Evolutionary conservation across 2,888 invertebrate species (phyloP), one percentile per base, ranked within the genome.

Genomic region (Melanargia galathea): DNA sequence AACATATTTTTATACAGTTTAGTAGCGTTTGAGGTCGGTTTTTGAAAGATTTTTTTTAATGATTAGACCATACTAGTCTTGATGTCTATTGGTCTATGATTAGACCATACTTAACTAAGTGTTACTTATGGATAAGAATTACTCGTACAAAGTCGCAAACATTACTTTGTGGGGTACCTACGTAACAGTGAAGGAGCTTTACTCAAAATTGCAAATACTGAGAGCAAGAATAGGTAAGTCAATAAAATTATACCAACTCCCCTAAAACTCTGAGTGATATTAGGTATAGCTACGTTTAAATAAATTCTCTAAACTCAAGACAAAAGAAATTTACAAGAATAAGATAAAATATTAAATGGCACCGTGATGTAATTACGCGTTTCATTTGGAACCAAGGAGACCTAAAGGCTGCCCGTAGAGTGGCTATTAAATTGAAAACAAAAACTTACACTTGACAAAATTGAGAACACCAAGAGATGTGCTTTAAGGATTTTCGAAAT

Each of bases 291-390:
- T 30, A 30, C 30, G 7, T 30, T 35, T 35, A 46, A 26, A 46
- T 10, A 48, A 59, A 35, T 6, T 49, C 24, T 48, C 48, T 35
- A 22, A 49, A 26, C 49, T 49, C 35, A 43, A 40, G 33, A 43
- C 48, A 63, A 60, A 65, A 63, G 56, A 67, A 61, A 60, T 48
- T 64, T 62, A 57, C 59, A 63, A 40, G 62, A 62, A n/a, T n/a
- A n/a, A 64, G 63, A 69, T 69, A 66, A 69, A 71, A 64, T 63
- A 65, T 67, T 68, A 63, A 65, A 64, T 45, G 49, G 62, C 57
- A 62, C 62, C 64, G 51, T 57, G 65, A 68, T 61, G 56, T 67
- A 67, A 70, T 67, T 70, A 67, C 64, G 63, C 60, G 57, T 68
- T 65, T 64, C 65, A 65, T 67, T 67, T 67, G 49, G 51, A 68